Conservation (phyloP, 2,113 vertebrate species). For the Oreotrochilus melanogaster region DNA sequence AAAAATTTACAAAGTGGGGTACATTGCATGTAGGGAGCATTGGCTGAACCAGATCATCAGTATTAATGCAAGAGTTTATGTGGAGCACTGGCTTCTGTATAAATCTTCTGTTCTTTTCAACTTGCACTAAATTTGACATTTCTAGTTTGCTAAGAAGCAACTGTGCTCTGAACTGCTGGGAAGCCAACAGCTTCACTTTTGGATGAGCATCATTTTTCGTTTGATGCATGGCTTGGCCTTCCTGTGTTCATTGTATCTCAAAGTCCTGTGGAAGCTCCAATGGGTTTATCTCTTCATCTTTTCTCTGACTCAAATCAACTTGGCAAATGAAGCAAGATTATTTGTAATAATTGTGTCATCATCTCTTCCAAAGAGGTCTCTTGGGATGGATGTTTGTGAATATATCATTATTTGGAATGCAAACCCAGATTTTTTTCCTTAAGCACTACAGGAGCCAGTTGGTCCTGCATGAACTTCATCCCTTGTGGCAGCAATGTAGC, state of each 20-base stretch:
- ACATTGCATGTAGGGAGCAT: not conserved
- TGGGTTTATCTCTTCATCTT: not conserved
- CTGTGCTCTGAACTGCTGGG: not conserved
- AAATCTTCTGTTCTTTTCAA: not conserved
- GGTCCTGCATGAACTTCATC: not conserved
- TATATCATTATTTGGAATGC: not conserved
- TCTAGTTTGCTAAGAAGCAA: not conserved
- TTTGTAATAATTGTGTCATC: constrained; percentile 10
- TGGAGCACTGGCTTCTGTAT: not conserved
- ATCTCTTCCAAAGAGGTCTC: not conserved
- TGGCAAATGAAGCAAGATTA: not conserved
- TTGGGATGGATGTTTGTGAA: not conserved
- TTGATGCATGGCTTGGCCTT: not conserved
- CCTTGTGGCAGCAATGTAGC: not conserved
- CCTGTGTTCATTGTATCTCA: not conserved
- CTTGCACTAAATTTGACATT: not conserved
- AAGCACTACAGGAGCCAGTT: not conserved
- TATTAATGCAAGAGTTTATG: not conserved
- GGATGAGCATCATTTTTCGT: not conserved
- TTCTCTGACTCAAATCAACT: constrained; percentile 7
- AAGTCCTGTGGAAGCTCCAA: not conserved
- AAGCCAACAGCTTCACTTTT: not conserved
- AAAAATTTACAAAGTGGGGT: not conserved
- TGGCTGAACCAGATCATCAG: not conserved
- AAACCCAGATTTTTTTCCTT: not conserved